phyloP scores from a whole-genome alignment of 2,888 invertebrate species.

The Patella pellucida region DNA sequence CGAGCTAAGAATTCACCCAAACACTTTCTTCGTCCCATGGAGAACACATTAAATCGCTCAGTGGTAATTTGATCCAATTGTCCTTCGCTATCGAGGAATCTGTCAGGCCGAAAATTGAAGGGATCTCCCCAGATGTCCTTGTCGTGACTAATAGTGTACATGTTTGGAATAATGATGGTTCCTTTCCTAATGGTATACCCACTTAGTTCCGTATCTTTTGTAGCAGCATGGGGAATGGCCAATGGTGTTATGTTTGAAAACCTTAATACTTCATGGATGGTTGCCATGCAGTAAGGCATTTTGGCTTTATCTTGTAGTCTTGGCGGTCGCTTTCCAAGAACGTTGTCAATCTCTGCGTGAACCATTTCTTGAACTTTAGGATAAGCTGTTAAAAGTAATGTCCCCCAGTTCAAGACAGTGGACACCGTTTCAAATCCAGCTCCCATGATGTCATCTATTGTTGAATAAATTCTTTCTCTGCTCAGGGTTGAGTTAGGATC shows the following conservation, averaged over 20 bases:
- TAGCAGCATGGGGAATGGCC: slow-evolving; percentile 46
- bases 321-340: slow-evolving; percentile 37
- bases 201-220: slow-evolving; percentile 26
- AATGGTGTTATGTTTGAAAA: slow-evolving; percentile 39
- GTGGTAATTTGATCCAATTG: slow-evolving; percentile 20
- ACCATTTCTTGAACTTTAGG: slow-evolving; percentile 43
- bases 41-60: slow-evolving; percentile 40
- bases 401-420: slow-evolving; percentile 38
- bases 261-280: slow-evolving; percentile 44
- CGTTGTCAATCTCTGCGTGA: slow-evolving; percentile 46
- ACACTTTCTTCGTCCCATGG: slow-evolving; percentile 49
- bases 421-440: slow-evolving; percentile 52
- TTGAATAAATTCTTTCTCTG: slow-evolving; percentile 30
- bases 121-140: slow-evolving; percentile 35
- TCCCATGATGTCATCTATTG: slow-evolving; percentile 41
- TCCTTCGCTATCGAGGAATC: slow-evolving; percentile 26
- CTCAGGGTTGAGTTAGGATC: slow-evolving; percentile 22
- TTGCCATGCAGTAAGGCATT: slow-evolving; percentile 44
- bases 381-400: slow-evolving; percentile 40
- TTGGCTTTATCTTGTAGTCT: slow-evolving; percentile 29
- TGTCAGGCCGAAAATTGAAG: slow-evolving; percentile 30
- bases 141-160: slow-evolving; percentile 29
- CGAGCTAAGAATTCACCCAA: slow-evolving; percentile 53
- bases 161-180: slow-evolving; percentile 33
- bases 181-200: slow-evolving; percentile 36